These are phyloP conservation scores for Tetramorium alpestre DNA, from an alignment of 1,140 invertebrate genomes.

Conservation along the genomic window DNA sequence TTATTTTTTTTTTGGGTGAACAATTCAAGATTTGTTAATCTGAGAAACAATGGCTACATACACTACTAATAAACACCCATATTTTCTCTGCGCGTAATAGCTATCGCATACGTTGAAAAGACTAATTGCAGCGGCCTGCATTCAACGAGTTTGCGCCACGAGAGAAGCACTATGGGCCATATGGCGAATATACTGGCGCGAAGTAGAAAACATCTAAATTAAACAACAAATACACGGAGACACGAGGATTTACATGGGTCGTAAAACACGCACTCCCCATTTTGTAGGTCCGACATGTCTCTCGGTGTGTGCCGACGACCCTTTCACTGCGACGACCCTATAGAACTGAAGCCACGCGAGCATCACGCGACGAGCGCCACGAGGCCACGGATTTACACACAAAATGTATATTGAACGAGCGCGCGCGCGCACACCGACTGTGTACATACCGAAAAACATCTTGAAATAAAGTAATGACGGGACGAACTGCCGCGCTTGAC, in stretches of 20 bases:
- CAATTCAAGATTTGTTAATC: background rate
- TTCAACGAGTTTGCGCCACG: slow-evolving; percentile 77
- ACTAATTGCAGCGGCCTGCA: slow-evolving; percentile 64
- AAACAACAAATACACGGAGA: slow-evolving; percentile 84
- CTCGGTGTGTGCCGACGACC: slow-evolving; percentile 59
- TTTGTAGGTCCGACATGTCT: slow-evolving; percentile 74
- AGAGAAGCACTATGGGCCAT: slow-evolving; percentile 74
- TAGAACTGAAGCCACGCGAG: slow-evolving; percentile 61
- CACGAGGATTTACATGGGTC: slow-evolving; percentile 81
- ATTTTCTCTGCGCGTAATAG: background rate
- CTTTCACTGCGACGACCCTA: slow-evolving; percentile 63
- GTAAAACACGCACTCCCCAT: slow-evolving; percentile 83
- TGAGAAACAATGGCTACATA: background rate
- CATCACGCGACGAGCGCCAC: slow-evolving; percentile 76
- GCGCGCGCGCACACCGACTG: background rate
- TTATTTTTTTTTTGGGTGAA: too few species aligned
- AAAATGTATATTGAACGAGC: slow-evolving; percentile 63
- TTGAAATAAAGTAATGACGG: slow-evolving; percentile 76
- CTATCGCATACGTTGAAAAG: slow-evolving; percentile 1
- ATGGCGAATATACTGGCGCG: slow-evolving; percentile 69
- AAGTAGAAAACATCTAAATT: slow-evolving; percentile 83
- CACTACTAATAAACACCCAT: too few species aligned
- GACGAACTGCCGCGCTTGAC: slow-evolving; percentile 60
- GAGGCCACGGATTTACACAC: slow-evolving; percentile 82
- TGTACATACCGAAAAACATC: slow-evolving; percentile 63